Evolutionary conservation across 2,797 vertebrate genomes (phyloP).

Genomic region (Neostethus bicornis): DNA sequence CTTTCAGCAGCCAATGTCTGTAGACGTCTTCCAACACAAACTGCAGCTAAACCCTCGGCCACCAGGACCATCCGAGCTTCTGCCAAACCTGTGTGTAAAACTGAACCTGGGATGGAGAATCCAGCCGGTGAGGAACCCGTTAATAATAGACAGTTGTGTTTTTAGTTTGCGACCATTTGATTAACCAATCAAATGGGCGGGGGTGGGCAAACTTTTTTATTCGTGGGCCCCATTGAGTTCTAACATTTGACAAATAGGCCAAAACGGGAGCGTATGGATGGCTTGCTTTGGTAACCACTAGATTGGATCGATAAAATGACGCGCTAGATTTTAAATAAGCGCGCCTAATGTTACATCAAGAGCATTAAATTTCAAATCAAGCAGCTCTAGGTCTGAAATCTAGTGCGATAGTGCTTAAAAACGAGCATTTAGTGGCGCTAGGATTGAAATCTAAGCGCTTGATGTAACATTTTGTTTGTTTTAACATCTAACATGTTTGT

Average conservation of each 20-base stretch:
- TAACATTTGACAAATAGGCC: background rate
- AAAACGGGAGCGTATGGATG: too few relatives aligned
- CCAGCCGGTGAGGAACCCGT: conserved; percentile 69
- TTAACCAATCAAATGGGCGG: conserved; percentile 1
- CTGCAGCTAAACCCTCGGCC: conserved; percentile 62
- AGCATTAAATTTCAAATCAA: too few relatives aligned
- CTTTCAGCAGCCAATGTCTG: conserved; percentile 48
- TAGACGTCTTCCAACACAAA: conserved; percentile 63
- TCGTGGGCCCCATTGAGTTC: background rate
- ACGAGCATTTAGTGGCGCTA: too few relatives aligned
- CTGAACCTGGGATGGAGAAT: conserved; percentile 86
- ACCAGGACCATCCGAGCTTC: conserved; percentile 57
- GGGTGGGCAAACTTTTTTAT: background rate
- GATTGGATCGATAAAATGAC: too few relatives aligned
- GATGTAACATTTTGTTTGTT: too few relatives aligned
- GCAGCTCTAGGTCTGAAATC: too few relatives aligned
- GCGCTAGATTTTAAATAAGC: too few relatives aligned
- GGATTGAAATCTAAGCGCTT: too few relatives aligned
- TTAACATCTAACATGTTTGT: too few relatives aligned
- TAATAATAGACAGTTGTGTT: conserved; percentile 14
- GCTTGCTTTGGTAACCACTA: too few relatives aligned
- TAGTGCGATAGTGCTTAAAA: too few relatives aligned
- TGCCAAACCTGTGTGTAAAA: conserved; percentile 86
- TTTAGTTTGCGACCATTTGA: conserved; percentile 7
- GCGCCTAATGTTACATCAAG: too few relatives aligned